Evolutionary conservation across 2,888 invertebrate species (phyloP), one percentile per base, ranked within the genome.

Genomic region (Aphidius colemani): DNA sequence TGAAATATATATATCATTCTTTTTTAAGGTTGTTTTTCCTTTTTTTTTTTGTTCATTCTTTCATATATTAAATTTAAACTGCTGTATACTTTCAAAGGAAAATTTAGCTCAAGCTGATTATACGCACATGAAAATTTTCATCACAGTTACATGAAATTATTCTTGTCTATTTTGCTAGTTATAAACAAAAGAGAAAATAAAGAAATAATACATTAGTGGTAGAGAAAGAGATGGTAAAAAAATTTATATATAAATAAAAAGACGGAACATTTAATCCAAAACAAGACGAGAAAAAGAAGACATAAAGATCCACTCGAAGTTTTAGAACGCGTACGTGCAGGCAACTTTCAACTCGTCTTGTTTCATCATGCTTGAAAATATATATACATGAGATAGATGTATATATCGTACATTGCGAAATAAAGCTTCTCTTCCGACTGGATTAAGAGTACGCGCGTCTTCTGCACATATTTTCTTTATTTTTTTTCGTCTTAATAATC

Each of bases 401-500:
- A 1, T 18, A 50, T 62, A 56, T 59, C 48, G 46, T 9, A 18
- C 39, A 13, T 39, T 59, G 50, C 63, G 64, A 62, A 61, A 68
- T 68, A 67, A 67, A 71, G 65, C 66, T 64, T 59, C 66, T 30
- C 30, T 64, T 57, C 63, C 63, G 63, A 69, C 66, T 69, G 69
- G 70, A 71, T 70, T 70, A 69, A 69, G 67, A 66, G 66, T 63
- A 61, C 63, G 59, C 55, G 61, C 65, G 65, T 65, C 61, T 63
- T 61, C 55, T 48, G 50, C 53, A 53, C 64, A 18, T 64, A 63
- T 60, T 66, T 56, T 48, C 48, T 61, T 51, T 63, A 60, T 65
- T 46, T 63, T 57, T 61, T 61, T 61, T 69, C 62, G 68, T 67
- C 67, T 71, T 76, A 72, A 76, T 77, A 77, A 78, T 78, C 77